phyloP scores from a whole-genome alignment of 2,113 vertebrate genomes.

The Saccopteryx bilineata region DNA sequence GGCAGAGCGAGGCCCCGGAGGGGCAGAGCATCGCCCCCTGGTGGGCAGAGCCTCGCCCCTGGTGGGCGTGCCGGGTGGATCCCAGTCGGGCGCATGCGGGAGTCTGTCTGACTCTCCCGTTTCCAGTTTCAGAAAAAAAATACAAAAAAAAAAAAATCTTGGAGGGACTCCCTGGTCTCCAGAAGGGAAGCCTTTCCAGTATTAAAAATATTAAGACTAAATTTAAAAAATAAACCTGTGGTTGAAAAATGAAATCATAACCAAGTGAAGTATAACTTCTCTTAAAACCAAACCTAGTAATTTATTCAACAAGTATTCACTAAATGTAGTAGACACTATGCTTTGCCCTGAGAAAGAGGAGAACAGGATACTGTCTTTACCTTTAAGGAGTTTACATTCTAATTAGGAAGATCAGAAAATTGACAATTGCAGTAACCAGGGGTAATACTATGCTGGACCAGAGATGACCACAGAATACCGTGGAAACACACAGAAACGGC shows the following conservation, averaged over 20 bases:
- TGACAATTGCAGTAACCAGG: neutral
- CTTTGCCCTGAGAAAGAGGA: neutral
- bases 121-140: too few relatives aligned
- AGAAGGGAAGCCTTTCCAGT: slow-evolving; percentile 42
- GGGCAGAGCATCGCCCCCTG: too few relatives aligned
- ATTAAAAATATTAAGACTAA: slow-evolving; percentile 9
- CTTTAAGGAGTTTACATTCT: neutral
- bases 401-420: neutral
- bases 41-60: too few relatives aligned
- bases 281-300: slow-evolving; percentile 14
- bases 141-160: slow-evolving; percentile 53
- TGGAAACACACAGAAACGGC: neutral
- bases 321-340: neutral
- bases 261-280: neutral
- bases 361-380: neutral
- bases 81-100: too few relatives aligned
- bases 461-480: neutral
- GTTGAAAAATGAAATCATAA: slow-evolving; percentile 41
- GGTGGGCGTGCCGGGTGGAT: too few relatives aligned
- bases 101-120: too few relatives aligned
- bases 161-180: neutral
- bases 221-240: slow-evolving; percentile 58
- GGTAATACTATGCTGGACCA: neutral
- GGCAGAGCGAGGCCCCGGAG: too few relatives aligned
- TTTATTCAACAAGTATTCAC: neutral